Conservation (phyloP, 2,797 vertebrate genomes). For the Meriones psammophilus region DNA sequence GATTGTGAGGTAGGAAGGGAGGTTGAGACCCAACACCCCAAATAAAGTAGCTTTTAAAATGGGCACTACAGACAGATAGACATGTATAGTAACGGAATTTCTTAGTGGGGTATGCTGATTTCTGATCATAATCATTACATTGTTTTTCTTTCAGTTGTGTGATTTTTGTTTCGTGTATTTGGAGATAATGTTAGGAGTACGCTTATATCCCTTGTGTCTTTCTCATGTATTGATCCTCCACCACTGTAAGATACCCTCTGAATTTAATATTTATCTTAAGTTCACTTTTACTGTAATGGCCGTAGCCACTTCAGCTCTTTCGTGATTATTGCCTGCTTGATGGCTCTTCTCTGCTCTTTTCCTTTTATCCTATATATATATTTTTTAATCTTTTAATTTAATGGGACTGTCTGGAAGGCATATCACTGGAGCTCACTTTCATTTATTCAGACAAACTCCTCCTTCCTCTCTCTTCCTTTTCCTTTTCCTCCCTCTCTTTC, state of each 20-base stretch:
- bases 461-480: neutral
- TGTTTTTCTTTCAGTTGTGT: neutral
- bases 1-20: too few relatives aligned
- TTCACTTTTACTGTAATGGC: neutral
- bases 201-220: conserved; percentile 31
- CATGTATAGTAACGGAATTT: neutral
- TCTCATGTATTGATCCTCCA: neutral
- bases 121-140: neutral
- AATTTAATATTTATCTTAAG: neutral
- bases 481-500: neutral
- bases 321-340: neutral
- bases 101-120: neutral
- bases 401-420: neutral
- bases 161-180: neutral
- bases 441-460: too few relatives aligned
- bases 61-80: neutral
- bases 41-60: too few relatives aligned
- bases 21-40: too few relatives aligned
- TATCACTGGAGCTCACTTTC: neutral
- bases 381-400: neutral
- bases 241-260: neutral
- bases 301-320: too few relatives aligned
- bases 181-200: neutral
- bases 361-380: neutral
- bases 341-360: neutral